These are phyloP conservation scores for Hycleus cichorii DNA, from an alignment of 1,140 invertebrate genomes.

Conservation along the genomic window DNA sequence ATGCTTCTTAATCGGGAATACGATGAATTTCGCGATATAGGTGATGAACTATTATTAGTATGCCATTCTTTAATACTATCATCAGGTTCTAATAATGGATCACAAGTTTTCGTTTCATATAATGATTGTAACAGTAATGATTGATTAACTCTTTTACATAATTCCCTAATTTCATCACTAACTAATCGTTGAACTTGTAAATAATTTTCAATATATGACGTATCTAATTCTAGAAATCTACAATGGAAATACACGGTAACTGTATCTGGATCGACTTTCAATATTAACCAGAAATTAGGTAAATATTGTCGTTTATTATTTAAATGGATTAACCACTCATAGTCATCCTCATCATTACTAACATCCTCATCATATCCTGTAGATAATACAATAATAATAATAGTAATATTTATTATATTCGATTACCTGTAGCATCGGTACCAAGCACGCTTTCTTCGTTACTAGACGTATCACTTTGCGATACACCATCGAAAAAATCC, in stretches of 20 bases:
- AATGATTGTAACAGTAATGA: constrained; percentile 62
- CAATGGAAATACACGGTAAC: constrained; percentile 68
- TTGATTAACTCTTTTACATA: constrained; percentile 66
- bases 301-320: constrained; percentile 47
- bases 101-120: constrained; percentile 63
- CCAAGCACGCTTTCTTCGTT: constrained; percentile 26
- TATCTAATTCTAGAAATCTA: constrained; percentile 50
- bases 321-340: constrained; percentile 51
- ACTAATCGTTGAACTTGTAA: constrained; percentile 48
- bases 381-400: neutral
- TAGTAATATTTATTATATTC: neutral
- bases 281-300: constrained; percentile 73
- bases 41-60: constrained; percentile 13
- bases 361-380: constrained; percentile 37
- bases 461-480: constrained; percentile 36
- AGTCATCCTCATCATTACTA: constrained; percentile 56
- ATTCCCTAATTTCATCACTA: constrained; percentile 49
- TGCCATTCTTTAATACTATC: constrained; percentile 30
- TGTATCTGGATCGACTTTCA: constrained; percentile 52
- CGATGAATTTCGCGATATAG: constrained; percentile 22
- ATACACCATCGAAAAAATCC: constrained; percentile 14
- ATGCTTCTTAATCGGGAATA: constrained; percentile 30
- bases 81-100: constrained; percentile 61
- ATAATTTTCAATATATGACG: constrained; percentile 47
- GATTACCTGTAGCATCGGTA: constrained; percentile 29